These are phyloP conservation scores for Megalops cyprinoides DNA, from an alignment of 2,797 vertebrate species.

Conservation along the genomic window DNA sequence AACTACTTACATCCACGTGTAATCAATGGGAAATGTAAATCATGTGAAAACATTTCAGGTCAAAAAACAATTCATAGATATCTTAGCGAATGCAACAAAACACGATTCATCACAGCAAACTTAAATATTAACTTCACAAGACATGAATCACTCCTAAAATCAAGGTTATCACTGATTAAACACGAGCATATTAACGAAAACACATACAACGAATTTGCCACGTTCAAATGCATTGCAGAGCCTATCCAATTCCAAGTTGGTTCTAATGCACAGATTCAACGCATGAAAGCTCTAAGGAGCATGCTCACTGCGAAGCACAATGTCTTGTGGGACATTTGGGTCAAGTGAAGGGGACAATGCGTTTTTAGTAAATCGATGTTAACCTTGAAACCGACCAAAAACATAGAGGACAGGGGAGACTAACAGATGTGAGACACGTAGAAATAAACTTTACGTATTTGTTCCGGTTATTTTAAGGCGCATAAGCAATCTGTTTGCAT, in stretches of 20 bases:
- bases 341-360: background rate
- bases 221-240: background rate
- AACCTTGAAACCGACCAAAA: background rate
- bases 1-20: no score
- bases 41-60: background rate
- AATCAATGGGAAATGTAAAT: background rate
- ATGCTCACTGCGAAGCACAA: background rate
- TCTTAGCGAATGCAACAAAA: background rate
- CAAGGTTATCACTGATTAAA: background rate
- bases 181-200: background rate
- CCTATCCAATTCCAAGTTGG: background rate
- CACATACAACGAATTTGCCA: background rate
- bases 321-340: conserved; percentile 10
- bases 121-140: background rate
- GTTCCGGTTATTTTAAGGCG: background rate
- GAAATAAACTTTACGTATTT: background rate
- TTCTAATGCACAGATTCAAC: conserved; percentile 8
- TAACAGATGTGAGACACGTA: no score
- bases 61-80: background rate
- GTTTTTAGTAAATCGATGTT: background rate
- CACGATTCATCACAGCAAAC: background rate
- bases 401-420: background rate
- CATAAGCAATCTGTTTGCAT: background rate
- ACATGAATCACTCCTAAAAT: background rate
- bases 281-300: background rate